Base-by-base conservation (phyloP, 2,888 invertebrate species). In the Punctoribates punctum region DNA sequence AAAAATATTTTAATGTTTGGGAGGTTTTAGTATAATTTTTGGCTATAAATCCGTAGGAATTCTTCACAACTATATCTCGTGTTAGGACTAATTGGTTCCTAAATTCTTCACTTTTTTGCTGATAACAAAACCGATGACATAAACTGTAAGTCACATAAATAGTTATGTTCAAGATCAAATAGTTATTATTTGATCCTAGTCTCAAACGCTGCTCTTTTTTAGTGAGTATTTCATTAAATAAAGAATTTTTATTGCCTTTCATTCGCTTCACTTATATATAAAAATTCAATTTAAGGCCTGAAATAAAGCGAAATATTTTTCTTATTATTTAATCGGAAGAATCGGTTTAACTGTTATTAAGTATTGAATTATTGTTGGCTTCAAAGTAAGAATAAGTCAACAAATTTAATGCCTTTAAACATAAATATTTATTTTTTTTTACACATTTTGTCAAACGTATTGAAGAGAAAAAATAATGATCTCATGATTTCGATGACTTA, bases 191-290 rank as follows among this genome's bases (percentile, higher is more conserved):
- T 48, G n/a, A 48, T 54, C 54, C 54, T n/a, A n/a, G n/a, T n/a
- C n/a, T n/a, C 6, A 54, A 48, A 48, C 17, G n/a, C 20, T 20
- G 17, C 5, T 6, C 17, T n/a, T 54, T 48, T 54, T n/a, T n/a
- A n/a, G n/a, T n/a, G 20, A 54, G 54, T 54, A 54, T 20, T 17
- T 54, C 5, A n/a, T 54, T 20, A 54, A 54, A 54, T 54, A 54
- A 54, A 54, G 54, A n/a, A n/a, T 48, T 48, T 48, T 54, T 20
- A 54, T 54, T 48, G 54, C 54, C 20, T 48, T 54, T 54, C 54
- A 54, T 54, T 54, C 20, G 54, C 20, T 54, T 54, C 20, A 20
- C n/a, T n/a, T n/a, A 20, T n/a, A 54, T n/a, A 6, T n/a, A n/a
- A 54, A 54, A 54, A n/a, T 4, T 20, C 13, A 20, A 20, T 17